Percentiles rank a stretch among this genome's conserved stretches.
Conservation (phyloP, 2,888 invertebrate genomes). For the Heteromurus nitidus region DNA sequence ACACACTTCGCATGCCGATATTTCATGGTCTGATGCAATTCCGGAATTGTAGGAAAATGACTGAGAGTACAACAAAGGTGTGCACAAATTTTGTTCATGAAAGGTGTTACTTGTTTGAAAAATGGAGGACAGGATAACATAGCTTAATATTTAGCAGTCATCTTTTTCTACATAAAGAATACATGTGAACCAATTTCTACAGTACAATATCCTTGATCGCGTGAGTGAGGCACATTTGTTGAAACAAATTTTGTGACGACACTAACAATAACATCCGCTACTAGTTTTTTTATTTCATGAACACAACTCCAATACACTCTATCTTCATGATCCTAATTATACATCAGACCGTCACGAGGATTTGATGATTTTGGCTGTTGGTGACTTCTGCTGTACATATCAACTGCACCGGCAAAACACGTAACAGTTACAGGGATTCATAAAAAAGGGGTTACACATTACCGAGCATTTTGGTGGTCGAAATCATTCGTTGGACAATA, state of each 20-base stretch:
- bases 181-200: too few relatives aligned
- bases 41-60: slow-evolving; percentile 50
- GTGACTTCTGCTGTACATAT: too few relatives aligned
- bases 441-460: too few relatives aligned
- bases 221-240: slow-evolving; percentile 59
- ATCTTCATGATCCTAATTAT: too few relatives aligned
- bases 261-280: slow-evolving; percentile 64
- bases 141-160: slow-evolving; percentile 45
- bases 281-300: slow-evolving; percentile 59
- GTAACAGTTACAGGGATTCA: too few relatives aligned
- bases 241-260: slow-evolving; percentile 62
- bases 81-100: slow-evolving; percentile 58
- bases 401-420: too few relatives aligned
- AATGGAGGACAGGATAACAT: slow-evolving; percentile 27
- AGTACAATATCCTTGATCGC: slow-evolving; percentile 58
- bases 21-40: slow-evolving; percentile 60
- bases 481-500: neutral
- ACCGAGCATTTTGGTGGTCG: neutral
- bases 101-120: slow-evolving; percentile 59
- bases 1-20: slow-evolving; percentile 43
- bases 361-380: too few relatives aligned
- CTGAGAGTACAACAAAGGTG: slow-evolving; percentile 47
- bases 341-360: too few relatives aligned
- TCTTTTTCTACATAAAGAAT: too few relatives aligned
- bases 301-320: too few relatives aligned